Evolutionary conservation across 2,113 vertebrate species (phyloP).

Genomic region (Loxodonta africana): DNA sequence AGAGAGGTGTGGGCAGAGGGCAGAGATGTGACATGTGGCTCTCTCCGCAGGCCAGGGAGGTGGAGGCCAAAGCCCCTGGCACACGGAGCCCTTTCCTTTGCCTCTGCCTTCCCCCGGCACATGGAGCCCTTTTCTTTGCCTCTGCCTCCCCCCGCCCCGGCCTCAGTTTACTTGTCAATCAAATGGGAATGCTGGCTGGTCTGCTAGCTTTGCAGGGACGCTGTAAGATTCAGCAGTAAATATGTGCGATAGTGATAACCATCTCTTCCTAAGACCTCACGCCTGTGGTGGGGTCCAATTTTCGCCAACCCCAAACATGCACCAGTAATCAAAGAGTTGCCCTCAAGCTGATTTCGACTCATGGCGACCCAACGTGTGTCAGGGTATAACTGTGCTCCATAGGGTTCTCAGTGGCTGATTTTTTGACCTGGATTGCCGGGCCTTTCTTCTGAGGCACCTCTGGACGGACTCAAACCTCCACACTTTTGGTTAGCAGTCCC

Average conservation of each 20-base stretch:
- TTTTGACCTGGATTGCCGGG: not conserved
- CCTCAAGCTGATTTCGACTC: not conserved
- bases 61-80: not conserved
- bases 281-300: not conserved
- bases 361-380: not conserved
- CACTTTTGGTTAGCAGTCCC: not conserved
- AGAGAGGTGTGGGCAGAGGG: not conserved
- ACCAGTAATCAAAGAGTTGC: not conserved
- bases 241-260: accelerated
- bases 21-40: not conserved
- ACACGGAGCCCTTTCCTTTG: not conserved
- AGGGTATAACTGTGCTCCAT: not conserved
- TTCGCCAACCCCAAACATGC: not conserved
- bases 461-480: not conserved
- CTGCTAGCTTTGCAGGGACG: accelerated
- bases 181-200: not conserved
- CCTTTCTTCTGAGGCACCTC: not conserved
- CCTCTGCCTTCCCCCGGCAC: not conserved
- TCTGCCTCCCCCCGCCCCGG: not conserved
- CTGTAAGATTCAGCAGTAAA: not conserved
- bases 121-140: not conserved
- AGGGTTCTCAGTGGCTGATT: not conserved
- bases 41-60: not conserved
- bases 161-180: not conserved
- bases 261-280: not conserved